Evolutionary conservation across 2,888 invertebrate genomes (phyloP).

Genomic region (Drosophila kanekoi): DNA sequence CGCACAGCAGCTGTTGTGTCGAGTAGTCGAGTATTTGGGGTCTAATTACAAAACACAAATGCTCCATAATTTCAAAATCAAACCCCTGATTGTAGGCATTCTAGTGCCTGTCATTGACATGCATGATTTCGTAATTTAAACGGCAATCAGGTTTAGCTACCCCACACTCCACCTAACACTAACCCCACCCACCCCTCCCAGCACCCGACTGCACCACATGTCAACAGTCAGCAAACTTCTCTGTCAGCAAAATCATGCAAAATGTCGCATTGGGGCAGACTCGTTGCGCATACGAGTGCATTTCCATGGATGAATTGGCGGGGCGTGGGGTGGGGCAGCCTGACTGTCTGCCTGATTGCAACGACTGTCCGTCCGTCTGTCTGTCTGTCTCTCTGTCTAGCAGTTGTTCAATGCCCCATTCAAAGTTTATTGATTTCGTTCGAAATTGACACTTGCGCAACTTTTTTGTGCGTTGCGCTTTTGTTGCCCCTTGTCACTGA

Average conservation of each 20-base stretch:
- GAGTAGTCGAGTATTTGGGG: slow-evolving; percentile 53
- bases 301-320: slow-evolving; percentile 1
- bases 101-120: slow-evolving; percentile 56
- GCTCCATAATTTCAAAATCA: slow-evolving; percentile 68
- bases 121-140: slow-evolving; percentile 76
- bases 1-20: slow-evolving; percentile 4
- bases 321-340: neutral
- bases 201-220: slow-evolving; percentile 36
- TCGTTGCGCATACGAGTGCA: slow-evolving; percentile 37
- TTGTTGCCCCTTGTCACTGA: slow-evolving; percentile 4
- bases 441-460: slow-evolving; percentile 54
- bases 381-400: neutral
- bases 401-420: slow-evolving; percentile 42
- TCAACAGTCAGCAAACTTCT: slow-evolving; percentile 69
- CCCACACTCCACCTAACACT: neutral
- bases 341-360: neutral
- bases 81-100: slow-evolving; percentile 18
- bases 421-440: slow-evolving; percentile 62
- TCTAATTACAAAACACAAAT: slow-evolving; percentile 78
- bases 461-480: slow-evolving; percentile 45
- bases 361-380: neutral
- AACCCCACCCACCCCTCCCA: neutral
- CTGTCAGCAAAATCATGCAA: slow-evolving; percentile 76
- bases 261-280: slow-evolving; percentile 56
- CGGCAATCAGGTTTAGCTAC: slow-evolving; percentile 60